Base-by-base conservation (phyloP, 2,113 vertebrate species). In the Zosterops borbonicus region DNA sequence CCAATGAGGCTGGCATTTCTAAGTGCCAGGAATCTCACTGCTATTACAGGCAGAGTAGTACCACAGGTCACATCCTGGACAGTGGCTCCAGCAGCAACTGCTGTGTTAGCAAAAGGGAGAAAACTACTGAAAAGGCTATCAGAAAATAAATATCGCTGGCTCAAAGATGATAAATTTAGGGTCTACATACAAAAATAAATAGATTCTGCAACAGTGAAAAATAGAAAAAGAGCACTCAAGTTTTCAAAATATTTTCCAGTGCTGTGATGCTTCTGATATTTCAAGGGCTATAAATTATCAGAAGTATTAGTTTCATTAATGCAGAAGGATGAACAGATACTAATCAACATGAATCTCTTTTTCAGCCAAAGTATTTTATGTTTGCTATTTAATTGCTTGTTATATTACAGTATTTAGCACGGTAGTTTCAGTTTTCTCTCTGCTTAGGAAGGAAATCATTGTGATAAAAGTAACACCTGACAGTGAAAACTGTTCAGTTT, bases 161-260 rank as follows among this genome's bases (percentile, higher is more conserved):
- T 92, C 47, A 70, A 55, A 87, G 56, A 63, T 29, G 35, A 63
- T 24, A 69, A 70, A 88, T 75, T 67, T 86, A 77, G 33, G 42
- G n/a, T 75, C 69, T 71, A 55, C 8, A 29, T 16, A 81, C 14
- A 52, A 59, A 93, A 90, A 88, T 27, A 83, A 83, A 59, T 39
- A 52, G 6, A 60, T 78, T 81, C 62, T 87, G 52, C 10, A 81
- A 75, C 14, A 59, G 12, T 37, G 64, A 81, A 84, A 87, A 87
- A 11, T 47, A 29, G 29, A 29, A 70, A 77, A 83, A 29, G 39
- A 75, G 41, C 50, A 70, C 71, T 86, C 41, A 75, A 53, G 31
- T 71, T 94, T 65, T n/a, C 56, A 89, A 90, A 89, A 89, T 82
- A 74, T 69, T 94, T 86, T 64, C 67, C 68, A 85, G 24, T 37